A percentile compares a stretch with the other conserved stretches of the same genome.
Evolutionary conservation across 2,797 vertebrate species (phyloP).

Genomic region (Octomys mimax): DNA sequence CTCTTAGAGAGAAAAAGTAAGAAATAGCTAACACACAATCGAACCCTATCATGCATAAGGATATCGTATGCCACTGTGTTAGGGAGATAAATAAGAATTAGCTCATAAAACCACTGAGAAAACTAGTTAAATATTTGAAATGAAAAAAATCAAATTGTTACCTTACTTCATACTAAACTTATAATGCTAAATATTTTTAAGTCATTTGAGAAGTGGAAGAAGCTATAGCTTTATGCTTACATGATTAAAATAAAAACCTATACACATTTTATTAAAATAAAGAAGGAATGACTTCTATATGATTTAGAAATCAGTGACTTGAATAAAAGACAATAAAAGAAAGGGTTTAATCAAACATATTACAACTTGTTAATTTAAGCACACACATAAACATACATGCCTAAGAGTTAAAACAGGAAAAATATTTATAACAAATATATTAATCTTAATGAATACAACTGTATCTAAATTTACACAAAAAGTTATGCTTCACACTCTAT

Average conservation of each 20-base stretch:
- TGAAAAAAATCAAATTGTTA: neutral
- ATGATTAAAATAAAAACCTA: neutral
- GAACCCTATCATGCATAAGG: neutral
- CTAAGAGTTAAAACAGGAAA: neutral
- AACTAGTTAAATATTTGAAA: neutral
- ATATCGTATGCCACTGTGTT: neutral
- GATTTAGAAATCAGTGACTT: neutral
- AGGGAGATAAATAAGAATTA: neutral
- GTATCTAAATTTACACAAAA: neutral
- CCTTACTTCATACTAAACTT: neutral
- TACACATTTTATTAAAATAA: neutral
- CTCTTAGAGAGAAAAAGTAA: neutral
- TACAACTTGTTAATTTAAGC: constrained; percentile 25
- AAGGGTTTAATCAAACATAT: neutral
- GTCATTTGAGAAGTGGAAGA: neutral
- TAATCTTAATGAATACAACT: neutral
- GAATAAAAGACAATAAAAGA: constrained; percentile 25
- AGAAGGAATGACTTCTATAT: neutral
- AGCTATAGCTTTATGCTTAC: neutral
- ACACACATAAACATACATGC: neutral
- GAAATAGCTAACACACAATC: neutral
- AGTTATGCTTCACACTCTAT: neutral
- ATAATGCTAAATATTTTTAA: neutral
- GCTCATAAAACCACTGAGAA: neutral
- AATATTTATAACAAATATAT: constrained; percentile 8